Evolutionary conservation across 2,797 vertebrate genomes (phyloP), one percentile per base, ranked within the genome.

Genomic region (Oreonectes daqikongensis): DNA sequence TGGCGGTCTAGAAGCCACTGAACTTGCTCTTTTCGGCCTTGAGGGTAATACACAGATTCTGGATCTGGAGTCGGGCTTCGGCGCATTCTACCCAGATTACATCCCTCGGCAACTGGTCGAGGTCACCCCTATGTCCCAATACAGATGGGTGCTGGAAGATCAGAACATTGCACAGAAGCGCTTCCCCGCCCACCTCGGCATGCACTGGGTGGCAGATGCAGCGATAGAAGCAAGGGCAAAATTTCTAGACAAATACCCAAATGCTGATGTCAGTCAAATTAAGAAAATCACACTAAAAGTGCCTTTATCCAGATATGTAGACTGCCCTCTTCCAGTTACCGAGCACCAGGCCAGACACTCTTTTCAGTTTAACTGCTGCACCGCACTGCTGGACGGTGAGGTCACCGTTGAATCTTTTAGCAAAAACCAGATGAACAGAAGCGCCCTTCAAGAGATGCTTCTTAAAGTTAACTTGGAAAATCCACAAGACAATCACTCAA

Each of bases 291-390:
- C 88, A 22, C 91, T 98, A 6, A 88, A 85, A 85, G 91, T 97
- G 17, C 97, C 97, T 8, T 88, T 92, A 0, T 94, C 95, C 52
- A 93, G 87, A 63, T 98, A 99, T 0, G 87, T 98, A 2, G 86
- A 97, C 84, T 92, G 96, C 59, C 92, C 95, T 24, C 88, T 90
- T 8, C 96, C 96, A 0, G 69, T 53, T 57, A 93, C 94, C 0
- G 95, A 98, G 80, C 96, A 98, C 0, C 95, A 98, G 86, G 96
- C 96, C 75, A 92, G 96, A 38, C 97, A 98, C 85, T 98, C 97
- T 0, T 96, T 97, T 77, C 96, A 99, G 90, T 98, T 97, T 40
- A 94, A 93, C 0, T 94, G 94, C 22, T 95, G 95, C 82, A 88
- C 94, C 0, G 88, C 90, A 7, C 87, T 98, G 83, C 89, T 98